Percentiles rank a stretch among this genome's conserved stretches.
Conservation (phyloP, 2,888 invertebrate genomes). For the Tyria jacobaeae region DNA sequence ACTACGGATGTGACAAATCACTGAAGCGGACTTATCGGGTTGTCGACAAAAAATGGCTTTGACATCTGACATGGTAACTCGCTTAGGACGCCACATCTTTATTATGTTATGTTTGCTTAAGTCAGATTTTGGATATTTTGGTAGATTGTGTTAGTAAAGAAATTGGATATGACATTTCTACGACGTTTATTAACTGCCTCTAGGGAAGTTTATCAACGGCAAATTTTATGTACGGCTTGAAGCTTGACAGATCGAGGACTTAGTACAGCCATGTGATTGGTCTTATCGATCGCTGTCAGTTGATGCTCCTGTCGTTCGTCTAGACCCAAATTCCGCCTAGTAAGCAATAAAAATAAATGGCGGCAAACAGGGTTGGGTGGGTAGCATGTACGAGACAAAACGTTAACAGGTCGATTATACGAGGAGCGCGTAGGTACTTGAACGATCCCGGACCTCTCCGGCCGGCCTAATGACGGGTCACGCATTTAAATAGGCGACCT, state of each 20-base stretch:
- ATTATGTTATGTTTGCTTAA: slow-evolving; percentile 38
- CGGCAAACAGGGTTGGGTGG: slow-evolving; percentile 61
- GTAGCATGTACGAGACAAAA: slow-evolving; percentile 60
- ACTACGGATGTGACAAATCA: slow-evolving; percentile 41
- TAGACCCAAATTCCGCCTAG: slow-evolving; percentile 58
- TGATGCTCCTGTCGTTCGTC: slow-evolving; percentile 17
- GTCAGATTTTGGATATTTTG: slow-evolving; percentile 36
- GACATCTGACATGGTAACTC: slow-evolving; percentile 58
- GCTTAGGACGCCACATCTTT: slow-evolving; percentile 53
- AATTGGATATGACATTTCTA: slow-evolving; percentile 30
- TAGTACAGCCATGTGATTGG: slow-evolving; percentile 28
- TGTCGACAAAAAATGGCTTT: slow-evolving; percentile 54
- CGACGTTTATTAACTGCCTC: not conserved
- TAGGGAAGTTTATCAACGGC: slow-evolving; percentile 7
- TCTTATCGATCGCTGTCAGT: slow-evolving; percentile 46
- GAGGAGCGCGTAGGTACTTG: slow-evolving; percentile 65
- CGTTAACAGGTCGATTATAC: slow-evolving; percentile 83
- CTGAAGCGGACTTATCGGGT: slow-evolving; percentile 34
- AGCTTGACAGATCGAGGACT: slow-evolving; percentile 29
- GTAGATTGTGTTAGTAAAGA: slow-evolving; percentile 29
- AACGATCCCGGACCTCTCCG: slow-evolving; percentile 62
- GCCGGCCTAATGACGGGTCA: slow-evolving; percentile 79
- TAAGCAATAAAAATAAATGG: slow-evolving; percentile 73
- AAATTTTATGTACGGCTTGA: slow-evolving; percentile 32
- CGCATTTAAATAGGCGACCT: slow-evolving; percentile 82